A percentile compares a stretch with the other conserved stretches of the same genome.
These are phyloP conservation scores for Cydia strobilella DNA, from an alignment of 1,140 invertebrate genomes.

Conservation along the genomic window DNA sequence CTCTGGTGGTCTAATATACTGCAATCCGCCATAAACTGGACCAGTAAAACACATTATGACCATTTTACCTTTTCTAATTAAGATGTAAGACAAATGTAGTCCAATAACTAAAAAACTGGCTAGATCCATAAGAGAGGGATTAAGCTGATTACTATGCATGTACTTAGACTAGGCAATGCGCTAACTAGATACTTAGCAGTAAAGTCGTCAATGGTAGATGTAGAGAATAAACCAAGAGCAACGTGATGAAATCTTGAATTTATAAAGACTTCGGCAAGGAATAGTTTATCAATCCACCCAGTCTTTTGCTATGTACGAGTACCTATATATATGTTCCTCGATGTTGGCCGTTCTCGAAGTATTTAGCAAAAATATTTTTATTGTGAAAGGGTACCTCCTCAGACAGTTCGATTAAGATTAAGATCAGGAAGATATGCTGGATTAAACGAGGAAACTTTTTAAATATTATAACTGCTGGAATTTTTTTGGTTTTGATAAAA, in stretches of 20 bases:
- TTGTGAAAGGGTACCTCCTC: too few species aligned
- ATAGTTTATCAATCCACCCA: too few species aligned
- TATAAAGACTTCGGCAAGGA: too few species aligned
- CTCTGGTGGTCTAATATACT: not conserved
- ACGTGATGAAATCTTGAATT: not conserved
- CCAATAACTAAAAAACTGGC: conserved; percentile 14
- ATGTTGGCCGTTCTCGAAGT: too few species aligned
- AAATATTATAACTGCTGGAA: too few species aligned
- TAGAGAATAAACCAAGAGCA: not conserved
- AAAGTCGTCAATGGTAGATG: not conserved
- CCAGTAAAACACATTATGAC: conserved; percentile 14
- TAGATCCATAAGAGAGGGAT: conserved; percentile 9
- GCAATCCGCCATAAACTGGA: conserved; percentile 7
- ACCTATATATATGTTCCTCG: too few species aligned
- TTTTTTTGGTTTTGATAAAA: too few species aligned
- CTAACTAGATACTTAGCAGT: not conserved
- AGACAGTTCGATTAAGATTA: too few species aligned
- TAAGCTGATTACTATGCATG: conserved; percentile 16
- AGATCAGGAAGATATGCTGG: too few species aligned
- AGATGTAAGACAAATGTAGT: conserved; percentile 16
- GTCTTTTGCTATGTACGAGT: too few species aligned
- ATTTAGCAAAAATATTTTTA: too few species aligned
- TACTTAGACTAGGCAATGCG: not conserved
- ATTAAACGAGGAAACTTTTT: too few species aligned
- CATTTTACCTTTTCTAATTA: conserved; percentile 17